Percentiles rank a stretch among this genome's conserved stretches.
phyloP scores from a whole-genome alignment of 2,797 vertebrate species.

The Melanotaenia nigrans region DNA sequence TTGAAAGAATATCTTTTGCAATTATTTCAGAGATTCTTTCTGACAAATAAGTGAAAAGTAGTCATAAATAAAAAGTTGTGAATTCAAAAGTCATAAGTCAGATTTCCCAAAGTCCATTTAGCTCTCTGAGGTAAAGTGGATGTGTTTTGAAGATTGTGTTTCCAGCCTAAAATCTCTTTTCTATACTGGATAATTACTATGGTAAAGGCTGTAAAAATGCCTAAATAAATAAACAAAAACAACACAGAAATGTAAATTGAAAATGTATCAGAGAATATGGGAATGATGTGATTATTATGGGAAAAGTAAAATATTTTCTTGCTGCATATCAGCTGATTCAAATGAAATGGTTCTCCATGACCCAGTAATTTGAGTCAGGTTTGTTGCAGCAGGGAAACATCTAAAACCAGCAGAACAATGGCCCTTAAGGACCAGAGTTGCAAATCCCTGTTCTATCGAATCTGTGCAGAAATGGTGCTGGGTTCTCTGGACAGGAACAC shows the following conservation, averaged over 20 bases:
- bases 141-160: conserved; percentile 6
- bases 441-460: too few relatives aligned
- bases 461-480: too few relatives aligned
- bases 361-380: neutral
- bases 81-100: neutral
- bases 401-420: too few relatives aligned
- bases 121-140: neutral
- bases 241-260: neutral
- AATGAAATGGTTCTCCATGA: too few relatives aligned
- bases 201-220: neutral
- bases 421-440: too few relatives aligned
- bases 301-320: too few relatives aligned
- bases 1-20: conserved; percentile 8
- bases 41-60: conserved; percentile 9
- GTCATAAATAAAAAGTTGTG: neutral
- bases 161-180: conserved; percentile 15
- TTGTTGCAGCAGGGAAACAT: too few relatives aligned
- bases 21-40: neutral
- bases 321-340: too few relatives aligned
- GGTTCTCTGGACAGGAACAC: too few relatives aligned
- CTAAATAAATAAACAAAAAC: neutral
- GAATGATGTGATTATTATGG: too few relatives aligned
- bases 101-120: neutral
- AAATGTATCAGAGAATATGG: neutral
- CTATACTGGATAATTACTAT: conserved; percentile 19